These are phyloP conservation scores for Melanotaenia trifasciata DNA, from an alignment of 2,797 vertebrate species.

Conservation along the genomic window DNA sequence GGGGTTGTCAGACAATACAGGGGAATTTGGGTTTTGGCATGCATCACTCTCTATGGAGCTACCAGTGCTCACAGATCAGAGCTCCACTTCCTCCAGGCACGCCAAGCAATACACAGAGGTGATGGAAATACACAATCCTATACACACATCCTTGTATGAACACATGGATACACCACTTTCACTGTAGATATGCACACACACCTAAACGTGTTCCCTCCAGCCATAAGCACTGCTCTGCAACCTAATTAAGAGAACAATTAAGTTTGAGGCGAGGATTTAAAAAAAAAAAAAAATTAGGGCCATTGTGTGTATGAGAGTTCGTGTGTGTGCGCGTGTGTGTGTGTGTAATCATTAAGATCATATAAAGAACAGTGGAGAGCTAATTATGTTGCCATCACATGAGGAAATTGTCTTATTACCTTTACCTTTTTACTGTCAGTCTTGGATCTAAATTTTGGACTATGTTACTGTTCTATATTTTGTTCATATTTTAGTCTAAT, in stretches of 20 bases:
- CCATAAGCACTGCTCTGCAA: constrained; percentile 89
- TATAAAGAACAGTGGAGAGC: constrained; percentile 12
- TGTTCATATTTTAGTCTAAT: background rate
- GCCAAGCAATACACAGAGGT: constrained; percentile 84
- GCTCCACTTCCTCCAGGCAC: constrained; percentile 86
- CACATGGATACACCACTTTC: constrained; percentile 16
- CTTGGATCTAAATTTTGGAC: background rate
- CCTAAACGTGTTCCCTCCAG: constrained; percentile 84
- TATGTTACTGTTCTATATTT: background rate
- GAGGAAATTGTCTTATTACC: background rate
- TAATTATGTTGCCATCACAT: constrained; percentile 22
- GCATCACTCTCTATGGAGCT: constrained; percentile 78
- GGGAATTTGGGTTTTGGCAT: constrained; percentile 81
- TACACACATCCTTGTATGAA: constrained; percentile 27
- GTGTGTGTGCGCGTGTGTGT: background rate
- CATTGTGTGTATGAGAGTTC: background rate
- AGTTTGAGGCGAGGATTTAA: constrained; percentile 86
- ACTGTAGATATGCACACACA: constrained; percentile 31
- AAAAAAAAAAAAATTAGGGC: constrained; percentile 60
- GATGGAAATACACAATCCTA: constrained; percentile 78
- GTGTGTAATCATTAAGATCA: constrained; percentile 20
- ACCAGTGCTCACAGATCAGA: constrained; percentile 80
- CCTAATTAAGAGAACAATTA: constrained; percentile 99
- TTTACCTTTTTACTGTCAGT: background rate
- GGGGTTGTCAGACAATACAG: constrained; percentile 27